A percentile compares a stretch with the other conserved stretches of the same genome.
Evolutionary conservation across 2,888 invertebrate genomes (phyloP).

Genomic region (Tachystola acroxantha): DNA sequence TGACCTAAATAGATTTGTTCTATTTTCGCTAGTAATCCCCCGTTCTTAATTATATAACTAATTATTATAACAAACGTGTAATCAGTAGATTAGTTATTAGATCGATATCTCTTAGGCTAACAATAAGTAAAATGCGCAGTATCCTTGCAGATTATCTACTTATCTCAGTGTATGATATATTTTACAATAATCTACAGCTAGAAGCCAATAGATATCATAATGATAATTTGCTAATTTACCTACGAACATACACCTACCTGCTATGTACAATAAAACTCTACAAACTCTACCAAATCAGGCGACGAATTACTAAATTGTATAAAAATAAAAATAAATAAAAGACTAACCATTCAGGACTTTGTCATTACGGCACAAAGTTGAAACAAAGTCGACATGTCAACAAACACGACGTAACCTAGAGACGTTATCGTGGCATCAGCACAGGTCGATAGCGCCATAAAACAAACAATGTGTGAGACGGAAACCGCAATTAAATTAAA

Average conservation of each 20-base stretch:
- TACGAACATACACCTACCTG: too few species aligned
- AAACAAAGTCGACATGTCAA: too few species aligned
- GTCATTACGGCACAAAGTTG: too few species aligned
- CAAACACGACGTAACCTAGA: neutral
- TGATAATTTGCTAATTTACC: too few species aligned
- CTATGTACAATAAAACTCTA: too few species aligned
- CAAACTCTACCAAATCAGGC: too few species aligned
- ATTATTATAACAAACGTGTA: too few species aligned
- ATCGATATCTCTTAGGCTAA: neutral
- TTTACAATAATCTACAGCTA: too few species aligned
- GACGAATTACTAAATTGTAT: too few species aligned
- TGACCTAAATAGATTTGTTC: constrained; percentile 27
- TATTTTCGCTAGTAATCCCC: constrained; percentile 26
- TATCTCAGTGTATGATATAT: neutral
- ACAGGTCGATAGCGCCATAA: constrained; percentile 3
- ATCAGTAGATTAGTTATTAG: neutral
- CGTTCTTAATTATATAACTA: constrained; percentile 3
- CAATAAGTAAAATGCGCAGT: neutral
- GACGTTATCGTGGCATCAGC: constrained; percentile 1
- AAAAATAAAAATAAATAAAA: too few species aligned
- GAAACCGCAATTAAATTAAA: constrained; percentile 6
- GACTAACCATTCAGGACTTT: too few species aligned
- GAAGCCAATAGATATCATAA: too few species aligned
- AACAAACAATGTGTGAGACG: constrained; percentile 2
- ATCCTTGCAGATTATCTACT: neutral